Evolutionary conservation across 2,797 vertebrate species (phyloP), one percentile per base, ranked within the genome.

Genomic region (Catamblyrhynchus diadema): DNA sequence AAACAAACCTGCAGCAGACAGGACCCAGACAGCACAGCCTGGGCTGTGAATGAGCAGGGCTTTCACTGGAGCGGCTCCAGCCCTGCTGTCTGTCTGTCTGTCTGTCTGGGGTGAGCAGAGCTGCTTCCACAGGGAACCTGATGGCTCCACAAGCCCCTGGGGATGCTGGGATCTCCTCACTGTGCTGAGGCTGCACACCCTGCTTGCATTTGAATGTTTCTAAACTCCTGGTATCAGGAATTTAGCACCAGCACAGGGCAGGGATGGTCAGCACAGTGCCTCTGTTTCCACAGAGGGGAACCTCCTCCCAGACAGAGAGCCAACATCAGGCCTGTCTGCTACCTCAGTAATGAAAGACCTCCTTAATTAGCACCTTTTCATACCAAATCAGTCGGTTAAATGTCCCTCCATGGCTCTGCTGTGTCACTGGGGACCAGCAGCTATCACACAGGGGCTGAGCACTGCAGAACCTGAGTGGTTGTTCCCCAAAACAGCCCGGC

Each of bases 1-100:
- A 96, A 96, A 81, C 83, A 88, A 77, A 71, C 6, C 30, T 77
- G 83, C 5, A 22, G 44, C 30, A 48, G 69, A 21, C 64, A 71
- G 35, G 48, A 54, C 13, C 42, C 1, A 2, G 44, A 7, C 61
- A 48, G 61, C 73, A 37, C 35, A 74, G 53, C 81, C 56, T 0
- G 0, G 1, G 16, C 9, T 16, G 13, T 1, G 1, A 65, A 25
- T 2, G 12, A 22, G 35, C 6, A 2, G 2, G 16, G 24, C 22
- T 12, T 30, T 56, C 53, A 4, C 17, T 1, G 1, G 37, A 33
- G 22, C 0, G 5, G 41, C 37, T 56, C 65, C 65, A 67, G 65
- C 61, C 41, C 54, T 71, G 30, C 9, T 25, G 7, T 1, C 25
- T 24, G 25, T 50, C 18, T 30, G 27, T 50, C 48, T 47, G 47